These are phyloP conservation scores for Stichodactyla helianthus DNA, from an alignment of 64 coral and sea anemone species.

Conservation along the genomic window DNA sequence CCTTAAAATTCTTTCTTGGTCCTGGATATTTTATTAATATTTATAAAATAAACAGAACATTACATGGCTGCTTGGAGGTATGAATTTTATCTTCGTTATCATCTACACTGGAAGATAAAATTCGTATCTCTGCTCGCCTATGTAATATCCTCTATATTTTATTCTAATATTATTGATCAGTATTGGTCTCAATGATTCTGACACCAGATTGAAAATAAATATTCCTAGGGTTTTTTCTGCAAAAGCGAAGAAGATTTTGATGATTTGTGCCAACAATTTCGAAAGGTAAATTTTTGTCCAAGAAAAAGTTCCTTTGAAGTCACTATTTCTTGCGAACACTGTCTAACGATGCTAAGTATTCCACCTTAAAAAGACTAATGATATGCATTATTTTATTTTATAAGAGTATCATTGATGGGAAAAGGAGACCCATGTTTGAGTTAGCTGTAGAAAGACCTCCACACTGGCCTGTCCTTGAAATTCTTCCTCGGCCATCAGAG, in stretches of 20 bases:
- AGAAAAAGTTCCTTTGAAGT: neutral
- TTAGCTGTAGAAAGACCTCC: conserved; percentile 69
- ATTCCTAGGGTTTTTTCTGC: conserved; percentile 89
- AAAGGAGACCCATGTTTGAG: conserved; percentile 88
- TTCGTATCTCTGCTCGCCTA: no score
- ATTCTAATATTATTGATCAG: no score
- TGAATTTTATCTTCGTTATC: neutral
- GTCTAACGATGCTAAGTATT: neutral
- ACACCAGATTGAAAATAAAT: neutral
- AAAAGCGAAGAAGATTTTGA: conserved; percentile 84
- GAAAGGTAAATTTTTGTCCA: conserved; percentile 35
- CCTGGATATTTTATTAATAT: no score
- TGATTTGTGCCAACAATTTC: conserved; percentile 71
- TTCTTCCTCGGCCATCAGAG: conserved; percentile 58
- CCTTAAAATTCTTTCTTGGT: no score
- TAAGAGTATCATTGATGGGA: conserved; percentile 66
- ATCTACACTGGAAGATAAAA: no score
- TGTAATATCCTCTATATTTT: no score
- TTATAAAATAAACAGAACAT: no score
- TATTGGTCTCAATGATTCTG: neutral
- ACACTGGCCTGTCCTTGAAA: conserved; percentile 76
- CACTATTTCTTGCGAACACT: no score
- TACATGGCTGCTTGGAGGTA: no score
- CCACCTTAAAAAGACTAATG: neutral
- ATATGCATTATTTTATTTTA: neutral